A percentile compares a stretch with the other conserved stretches of the same genome.
Evolutionary conservation across 2,797 vertebrate species (phyloP).

Genomic region (Hylomyscus alleni): DNA sequence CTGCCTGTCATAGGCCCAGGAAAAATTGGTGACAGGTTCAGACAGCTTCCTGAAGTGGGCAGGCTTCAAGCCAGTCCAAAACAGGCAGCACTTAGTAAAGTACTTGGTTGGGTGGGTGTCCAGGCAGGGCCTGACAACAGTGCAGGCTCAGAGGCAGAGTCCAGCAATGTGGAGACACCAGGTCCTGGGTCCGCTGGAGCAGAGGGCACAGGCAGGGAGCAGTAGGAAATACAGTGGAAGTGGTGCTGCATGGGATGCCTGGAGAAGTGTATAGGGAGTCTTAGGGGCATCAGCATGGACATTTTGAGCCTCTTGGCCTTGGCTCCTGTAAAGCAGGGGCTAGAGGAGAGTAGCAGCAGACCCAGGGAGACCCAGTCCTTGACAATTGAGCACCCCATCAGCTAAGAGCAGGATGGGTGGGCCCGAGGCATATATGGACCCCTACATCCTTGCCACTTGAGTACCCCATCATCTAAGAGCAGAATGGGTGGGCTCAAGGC

Average conservation of each 20-base stretch:
- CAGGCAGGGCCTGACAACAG: not conserved
- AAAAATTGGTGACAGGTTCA: not conserved
- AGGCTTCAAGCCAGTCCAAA: not conserved
- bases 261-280: not conserved
- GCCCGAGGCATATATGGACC: constrained; percentile 14
- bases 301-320: not conserved
- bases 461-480: not conserved
- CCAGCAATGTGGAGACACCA: not conserved
- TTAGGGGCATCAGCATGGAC: too few species aligned
- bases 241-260: not conserved
- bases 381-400: not conserved
- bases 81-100: not conserved
- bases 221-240: not conserved
- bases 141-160: not conserved
- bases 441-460: not conserved
- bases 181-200: not conserved
- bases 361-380: not conserved
- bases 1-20: not conserved
- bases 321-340: not conserved
- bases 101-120: not conserved
- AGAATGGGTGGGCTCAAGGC: not conserved
- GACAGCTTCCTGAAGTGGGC: constrained; percentile 2
- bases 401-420: not conserved
- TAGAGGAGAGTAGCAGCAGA: not conserved
- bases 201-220: not conserved